Conservation (phyloP, 1,140 invertebrate genomes). For the Ceratosolen solmsi region DNA sequence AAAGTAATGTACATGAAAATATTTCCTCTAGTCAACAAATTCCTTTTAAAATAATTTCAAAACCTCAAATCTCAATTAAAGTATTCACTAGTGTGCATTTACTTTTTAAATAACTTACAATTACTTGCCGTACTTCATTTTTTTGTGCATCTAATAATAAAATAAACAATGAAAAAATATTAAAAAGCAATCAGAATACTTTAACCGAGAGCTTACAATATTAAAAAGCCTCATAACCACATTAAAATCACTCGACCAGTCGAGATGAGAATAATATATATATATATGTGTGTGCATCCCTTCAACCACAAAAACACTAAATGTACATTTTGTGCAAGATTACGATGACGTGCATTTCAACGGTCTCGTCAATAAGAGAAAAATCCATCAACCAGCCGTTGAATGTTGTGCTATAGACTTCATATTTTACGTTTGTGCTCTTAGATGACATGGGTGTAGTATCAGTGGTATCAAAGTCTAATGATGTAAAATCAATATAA, state of each 20-base stretch:
- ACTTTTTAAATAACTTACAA: not conserved
- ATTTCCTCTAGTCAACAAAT: conserved; percentile 4
- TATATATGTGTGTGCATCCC: not conserved
- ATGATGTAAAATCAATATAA: no score
- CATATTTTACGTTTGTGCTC: conserved; percentile 13
- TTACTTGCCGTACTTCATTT: not conserved
- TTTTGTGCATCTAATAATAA: not conserved
- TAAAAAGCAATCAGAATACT: not conserved
- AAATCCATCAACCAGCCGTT: not conserved
- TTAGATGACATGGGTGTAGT: not conserved
- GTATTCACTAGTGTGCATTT: not conserved
- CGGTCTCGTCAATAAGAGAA: not conserved
- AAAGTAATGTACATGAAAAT: not conserved
- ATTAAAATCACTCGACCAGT: not conserved
- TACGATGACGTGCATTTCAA: conserved; percentile 17
- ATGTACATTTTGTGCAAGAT: conserved; percentile 28
- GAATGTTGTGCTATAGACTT: conserved; percentile 6
- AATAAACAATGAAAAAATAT: not conserved
- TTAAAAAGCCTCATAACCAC: not conserved
- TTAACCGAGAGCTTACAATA: conserved; percentile 9
- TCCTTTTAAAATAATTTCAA: not conserved
- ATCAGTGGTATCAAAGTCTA: no score
- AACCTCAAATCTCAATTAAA: conserved; percentile 1
- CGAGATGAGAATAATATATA: conserved; percentile 13
- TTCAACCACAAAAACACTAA: conserved; percentile 9